Evolutionary conservation across 1,140 invertebrate species (phyloP).

Genomic region (Lucilia sericata): DNA sequence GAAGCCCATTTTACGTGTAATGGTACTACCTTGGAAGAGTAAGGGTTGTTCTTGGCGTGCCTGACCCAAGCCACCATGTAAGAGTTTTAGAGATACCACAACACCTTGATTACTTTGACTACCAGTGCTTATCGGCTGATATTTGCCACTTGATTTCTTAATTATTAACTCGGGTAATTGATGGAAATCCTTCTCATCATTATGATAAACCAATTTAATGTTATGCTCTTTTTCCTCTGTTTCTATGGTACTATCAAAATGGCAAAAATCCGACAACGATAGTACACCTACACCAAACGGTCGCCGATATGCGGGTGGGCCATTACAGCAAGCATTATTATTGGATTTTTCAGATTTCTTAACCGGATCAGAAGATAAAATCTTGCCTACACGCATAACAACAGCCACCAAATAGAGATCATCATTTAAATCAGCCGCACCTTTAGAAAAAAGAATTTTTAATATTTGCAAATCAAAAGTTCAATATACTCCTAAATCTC

Average conservation of each 20-base stretch:
- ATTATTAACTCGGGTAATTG: constrained; percentile 90
- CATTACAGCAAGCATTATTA: constrained; percentile 54
- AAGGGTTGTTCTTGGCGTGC: constrained; percentile 82
- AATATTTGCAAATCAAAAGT: neutral
- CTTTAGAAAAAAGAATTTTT: constrained; percentile 57
- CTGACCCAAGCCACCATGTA: constrained; percentile 80
- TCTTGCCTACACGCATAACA: constrained; percentile 88
- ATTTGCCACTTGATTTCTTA: constrained; percentile 84
- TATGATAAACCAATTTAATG: constrained; percentile 83
- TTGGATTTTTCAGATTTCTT: constrained; percentile 72
- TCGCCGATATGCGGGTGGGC: constrained; percentile 71
- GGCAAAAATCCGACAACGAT: constrained; percentile 72
- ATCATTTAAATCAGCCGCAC: constrained; percentile 82
- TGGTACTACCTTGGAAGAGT: constrained; percentile 84
- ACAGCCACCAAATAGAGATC: constrained; percentile 90
- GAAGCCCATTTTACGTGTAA: constrained; percentile 91
- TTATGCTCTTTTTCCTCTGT: constrained; percentile 78
- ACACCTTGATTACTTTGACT: constrained; percentile 74
- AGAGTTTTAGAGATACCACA: constrained; percentile 78
- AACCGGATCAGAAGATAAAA: constrained; percentile 82
- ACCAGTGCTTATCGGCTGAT: constrained; percentile 72
- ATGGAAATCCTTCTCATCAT: constrained; percentile 92
- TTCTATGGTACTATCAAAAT: constrained; percentile 73
- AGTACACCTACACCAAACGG: constrained; percentile 89
- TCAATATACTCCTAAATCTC: neutral